Percentiles rank a stretch among this genome's conserved stretches.
Conservation (phyloP, 1,140 invertebrate species). For the Bilobella aurantiaca region DNA sequence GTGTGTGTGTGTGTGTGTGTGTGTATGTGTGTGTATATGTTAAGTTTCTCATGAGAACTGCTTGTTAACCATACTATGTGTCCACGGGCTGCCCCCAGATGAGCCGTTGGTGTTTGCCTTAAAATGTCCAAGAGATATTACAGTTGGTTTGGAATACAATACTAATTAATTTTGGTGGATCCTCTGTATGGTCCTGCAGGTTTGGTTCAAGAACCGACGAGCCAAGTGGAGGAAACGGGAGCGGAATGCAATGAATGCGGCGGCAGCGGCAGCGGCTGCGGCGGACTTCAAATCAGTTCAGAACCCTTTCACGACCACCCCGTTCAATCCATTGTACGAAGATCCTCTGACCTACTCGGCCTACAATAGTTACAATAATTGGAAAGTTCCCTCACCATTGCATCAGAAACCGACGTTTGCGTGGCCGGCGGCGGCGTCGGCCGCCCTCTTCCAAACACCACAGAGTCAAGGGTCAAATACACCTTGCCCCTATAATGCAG, state of each 20-base stretch:
- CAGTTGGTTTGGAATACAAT: too few species aligned
- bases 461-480: too few species aligned
- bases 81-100: too few species aligned
- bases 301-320: conserved; percentile 18
- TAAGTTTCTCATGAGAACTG: too few species aligned
- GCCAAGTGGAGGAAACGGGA: conserved; percentile 99
- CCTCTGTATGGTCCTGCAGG: conserved; percentile 72
- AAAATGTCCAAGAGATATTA: too few species aligned
- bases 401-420: conserved; percentile 19
- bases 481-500: conserved; percentile 6
- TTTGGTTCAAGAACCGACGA: conserved; percentile 90
- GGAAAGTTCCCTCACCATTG: conserved; percentile 25
- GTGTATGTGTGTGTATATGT: too few species aligned
- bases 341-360: conserved; percentile 26
- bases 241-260: conserved; percentile 87
- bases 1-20: too few species aligned
- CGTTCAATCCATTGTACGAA: conserved; percentile 30
- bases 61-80: too few species aligned
- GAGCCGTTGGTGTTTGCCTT: too few species aligned
- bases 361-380: conserved; percentile 26
- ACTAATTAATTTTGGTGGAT: too few species aligned
- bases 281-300: conserved; percentile 28
- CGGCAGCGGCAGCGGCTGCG: conserved; percentile 45
- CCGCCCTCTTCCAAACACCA: conserved; percentile 9
- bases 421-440: conserved; percentile 19